Evolutionary conservation across 2,797 vertebrate species (phyloP), one percentile per base, ranked within the genome.

Genomic region (Tarsius wallacei): DNA sequence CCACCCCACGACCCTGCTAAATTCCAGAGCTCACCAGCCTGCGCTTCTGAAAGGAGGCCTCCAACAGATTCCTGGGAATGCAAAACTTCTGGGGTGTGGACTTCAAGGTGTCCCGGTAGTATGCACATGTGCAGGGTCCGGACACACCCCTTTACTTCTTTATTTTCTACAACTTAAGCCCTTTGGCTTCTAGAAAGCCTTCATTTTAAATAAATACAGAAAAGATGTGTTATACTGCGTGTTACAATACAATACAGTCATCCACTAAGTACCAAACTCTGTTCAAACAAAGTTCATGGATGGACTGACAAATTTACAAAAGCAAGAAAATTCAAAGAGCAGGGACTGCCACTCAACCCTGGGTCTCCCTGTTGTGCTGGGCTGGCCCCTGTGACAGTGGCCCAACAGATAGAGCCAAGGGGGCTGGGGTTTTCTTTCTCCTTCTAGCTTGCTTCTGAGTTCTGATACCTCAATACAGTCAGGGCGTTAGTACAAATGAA

Each of bases 141-240:
- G 95, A 82, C 14, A 0, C 78, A 90, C 94, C 94, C 93, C 97
- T 98, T 97, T 74, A 55, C 95, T 93, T 94, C 97, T 97, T 98
- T 96, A 91, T 97, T 97, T 97, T 95, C 96, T 93, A 76, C 87
- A 49, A 96, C 94, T 97, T 98, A 98, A 98, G 98, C 97, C 97
- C 97, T 94, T 96, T 94, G 96, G 86, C 97, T 95, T 92, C 82
- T 49, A 85, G 94, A 97, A 73, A 96, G 78, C 22, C 94, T 93
- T 97, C 97, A 97, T 97, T 98, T 98, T 97, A 98, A 98, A 98
- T 1, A 64, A 98, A 96, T 87, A 42, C 87, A 98, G 97, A 98
- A 98, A 98, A 98, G 98, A 95, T 92, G 80, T 82, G 96, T 90
- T 97, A 92, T 93, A 49, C 96, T 4, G 82, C 95, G 96, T 97